phyloP scores from a whole-genome alignment of 2,797 vertebrate genomes.

The Todus mexicanus region DNA sequence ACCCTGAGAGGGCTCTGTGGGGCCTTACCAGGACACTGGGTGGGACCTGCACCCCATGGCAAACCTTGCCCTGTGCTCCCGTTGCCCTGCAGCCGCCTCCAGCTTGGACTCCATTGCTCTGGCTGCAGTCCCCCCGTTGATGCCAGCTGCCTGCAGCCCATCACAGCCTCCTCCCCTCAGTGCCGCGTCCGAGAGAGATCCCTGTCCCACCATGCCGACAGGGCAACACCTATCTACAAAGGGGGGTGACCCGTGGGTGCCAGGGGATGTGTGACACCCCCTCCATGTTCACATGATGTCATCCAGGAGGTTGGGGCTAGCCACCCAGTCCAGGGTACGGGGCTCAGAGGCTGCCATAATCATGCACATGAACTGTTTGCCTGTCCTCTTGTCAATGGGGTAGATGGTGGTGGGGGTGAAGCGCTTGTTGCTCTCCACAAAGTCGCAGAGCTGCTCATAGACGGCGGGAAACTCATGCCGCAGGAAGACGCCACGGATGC shows the following conservation, averaged over 20 bases:
- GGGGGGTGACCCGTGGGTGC: slow-evolving; percentile 45
- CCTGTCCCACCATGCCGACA: not conserved
- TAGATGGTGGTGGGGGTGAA: slow-evolving; percentile 99
- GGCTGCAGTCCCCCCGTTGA: not conserved
- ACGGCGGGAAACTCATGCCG: slow-evolving; percentile 93
- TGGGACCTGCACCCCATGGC: not conserved
- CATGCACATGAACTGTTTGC: slow-evolving; percentile 99
- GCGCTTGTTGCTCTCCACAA: slow-evolving; percentile 92
- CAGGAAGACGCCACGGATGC: slow-evolving; percentile 93
- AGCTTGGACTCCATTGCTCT: fast-evolving
- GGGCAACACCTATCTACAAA: slow-evolving; percentile 81
- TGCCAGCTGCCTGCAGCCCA: fast-evolving
- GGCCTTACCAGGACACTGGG: not conserved
- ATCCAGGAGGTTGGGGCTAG: slow-evolving; percentile 91
- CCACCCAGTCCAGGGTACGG: slow-evolving; percentile 93
- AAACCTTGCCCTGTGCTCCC: not conserved
- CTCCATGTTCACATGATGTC: slow-evolving; percentile 88
- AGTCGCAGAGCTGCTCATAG: slow-evolving; percentile 95
- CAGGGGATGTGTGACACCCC: no score
- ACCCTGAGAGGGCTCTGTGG: not conserved
- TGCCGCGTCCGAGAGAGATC: not conserved
- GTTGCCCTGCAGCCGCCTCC: fast-evolving
- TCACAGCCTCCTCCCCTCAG: not conserved
- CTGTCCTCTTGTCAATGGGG: slow-evolving; percentile 93
- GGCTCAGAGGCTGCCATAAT: slow-evolving; percentile 98